Percentiles rank a stretch among this genome's conserved stretches.
Conservation (phyloP, 1,140 invertebrate genomes). For the Atta colombica region DNA sequence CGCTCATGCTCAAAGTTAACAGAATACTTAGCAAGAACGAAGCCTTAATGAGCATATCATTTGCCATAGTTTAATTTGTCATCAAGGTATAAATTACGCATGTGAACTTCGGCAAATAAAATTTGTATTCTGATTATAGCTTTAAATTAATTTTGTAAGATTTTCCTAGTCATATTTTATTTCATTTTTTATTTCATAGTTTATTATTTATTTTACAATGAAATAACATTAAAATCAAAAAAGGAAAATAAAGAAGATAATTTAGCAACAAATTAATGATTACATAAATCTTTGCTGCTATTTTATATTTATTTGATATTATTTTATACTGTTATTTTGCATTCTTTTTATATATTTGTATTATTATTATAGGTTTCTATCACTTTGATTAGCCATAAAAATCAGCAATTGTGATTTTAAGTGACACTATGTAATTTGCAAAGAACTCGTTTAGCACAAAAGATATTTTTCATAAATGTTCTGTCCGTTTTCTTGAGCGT, state of each 20-base stretch:
- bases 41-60: constrained; percentile 41
- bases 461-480: not conserved
- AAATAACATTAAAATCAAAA: not conserved
- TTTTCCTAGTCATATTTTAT: too few relatives aligned
- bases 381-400: not conserved
- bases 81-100: constrained; percentile 1
- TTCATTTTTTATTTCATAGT: too few relatives aligned
- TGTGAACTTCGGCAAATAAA: not conserved
- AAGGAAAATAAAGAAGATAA: not conserved
- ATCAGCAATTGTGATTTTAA: not conserved
- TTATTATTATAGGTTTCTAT: not conserved
- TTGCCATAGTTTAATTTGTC: constrained; percentile 17
- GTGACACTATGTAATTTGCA: constrained; percentile 26
- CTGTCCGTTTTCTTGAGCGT: constrained; percentile 14
- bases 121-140: not conserved
- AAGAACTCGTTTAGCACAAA: constrained; percentile 48
- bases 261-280: not conserved
- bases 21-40: constrained; percentile 53
- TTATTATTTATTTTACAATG: not conserved
- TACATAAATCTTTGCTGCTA: not conserved
- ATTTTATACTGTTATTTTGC: not conserved
- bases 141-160: not conserved
- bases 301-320: not conserved
- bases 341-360: not conserved
- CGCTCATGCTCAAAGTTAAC: constrained; percentile 55